Evolutionary conservation across 2,888 invertebrate species (phyloP), one percentile per base, ranked within the genome.

Genomic region (Loripinus fragilis): DNA sequence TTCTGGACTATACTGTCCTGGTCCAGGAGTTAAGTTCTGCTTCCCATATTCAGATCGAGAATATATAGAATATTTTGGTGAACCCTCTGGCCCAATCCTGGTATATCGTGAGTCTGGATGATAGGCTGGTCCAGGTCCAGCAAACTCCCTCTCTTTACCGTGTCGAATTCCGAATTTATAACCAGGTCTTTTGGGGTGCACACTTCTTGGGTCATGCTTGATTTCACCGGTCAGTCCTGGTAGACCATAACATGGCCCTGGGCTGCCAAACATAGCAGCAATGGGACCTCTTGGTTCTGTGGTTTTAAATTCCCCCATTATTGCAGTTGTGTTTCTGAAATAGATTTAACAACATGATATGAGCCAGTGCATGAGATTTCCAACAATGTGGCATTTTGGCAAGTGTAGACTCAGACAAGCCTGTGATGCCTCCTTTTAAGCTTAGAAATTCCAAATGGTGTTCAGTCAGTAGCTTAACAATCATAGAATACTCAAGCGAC

Each of bases 241-340:
- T 1, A 91, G 86, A 5, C 78, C 81, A 73, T 91, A 91, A 41
- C 85, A 86, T 2, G 91, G 91, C n/a, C 91, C 91, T 15, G 91
- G 91, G 42, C 89, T 88, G 60, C 83, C 77, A 77, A 86, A 89
- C 89, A 86, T 86, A 67, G 90, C 90, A 17, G 90, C 89, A n/a
- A 90, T 89, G 0, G 90, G 90, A 1, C 85, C 89, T 33, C 91
- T 76, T 5, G 88, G 89, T 64, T 76, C 81, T 10, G 89, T 89
- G n/a, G 60, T 23, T 30, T 65, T 65, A 42, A 45, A 72, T 33
- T 60, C 60, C 12, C 38, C 38, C 38, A 38, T 38, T 38, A 8
- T 38, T 38, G n/a, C n/a, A n/a, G n/a, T n/a, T n/a, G n/a, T n/a
- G n/a, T n/a, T n/a, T n/a, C n/a, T n/a, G n/a, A n/a, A n/a, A n/a